These are phyloP conservation scores for Semotilus atromaculatus DNA, from an alignment of 2,797 vertebrate genomes.

Conservation along the genomic window DNA sequence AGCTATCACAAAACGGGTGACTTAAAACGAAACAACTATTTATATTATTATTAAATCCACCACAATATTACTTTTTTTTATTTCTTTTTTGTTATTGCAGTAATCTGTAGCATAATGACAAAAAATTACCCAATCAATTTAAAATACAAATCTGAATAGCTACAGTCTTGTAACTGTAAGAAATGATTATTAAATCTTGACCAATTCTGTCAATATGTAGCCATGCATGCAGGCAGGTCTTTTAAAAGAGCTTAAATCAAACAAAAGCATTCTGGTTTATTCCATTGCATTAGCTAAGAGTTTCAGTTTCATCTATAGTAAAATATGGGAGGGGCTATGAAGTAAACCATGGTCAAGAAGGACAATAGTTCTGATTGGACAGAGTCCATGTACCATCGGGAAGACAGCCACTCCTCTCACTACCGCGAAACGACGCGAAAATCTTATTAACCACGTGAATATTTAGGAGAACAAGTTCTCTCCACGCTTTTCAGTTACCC, in stretches of 20 bases:
- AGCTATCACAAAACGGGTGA: background rate
- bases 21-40: background rate
- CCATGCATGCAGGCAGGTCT: background rate
- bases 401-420: slow-evolving; percentile 35
- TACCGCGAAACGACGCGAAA: slow-evolving; percentile 21
- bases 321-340: slow-evolving; percentile 17
- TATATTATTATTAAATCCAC: background rate
- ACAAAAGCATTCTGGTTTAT: background rate
- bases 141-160: background rate
- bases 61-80: background rate
- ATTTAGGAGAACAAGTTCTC: slow-evolving; percentile 30
- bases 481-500: background rate
- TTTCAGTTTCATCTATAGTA: slow-evolving; percentile 12
- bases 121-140: background rate
- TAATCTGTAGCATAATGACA: background rate
- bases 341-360: slow-evolving; percentile 12
- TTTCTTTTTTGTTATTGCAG: background rate
- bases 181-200: background rate
- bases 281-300: background rate
- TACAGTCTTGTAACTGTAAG: background rate
- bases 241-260: background rate
- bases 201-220: background rate
- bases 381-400: slow-evolving; percentile 16
- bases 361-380: slow-evolving; percentile 44
- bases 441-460: slow-evolving; percentile 39